Evolutionary conservation across 2,888 invertebrate genomes (phyloP).

Genomic region (Orthosia gracilis): DNA sequence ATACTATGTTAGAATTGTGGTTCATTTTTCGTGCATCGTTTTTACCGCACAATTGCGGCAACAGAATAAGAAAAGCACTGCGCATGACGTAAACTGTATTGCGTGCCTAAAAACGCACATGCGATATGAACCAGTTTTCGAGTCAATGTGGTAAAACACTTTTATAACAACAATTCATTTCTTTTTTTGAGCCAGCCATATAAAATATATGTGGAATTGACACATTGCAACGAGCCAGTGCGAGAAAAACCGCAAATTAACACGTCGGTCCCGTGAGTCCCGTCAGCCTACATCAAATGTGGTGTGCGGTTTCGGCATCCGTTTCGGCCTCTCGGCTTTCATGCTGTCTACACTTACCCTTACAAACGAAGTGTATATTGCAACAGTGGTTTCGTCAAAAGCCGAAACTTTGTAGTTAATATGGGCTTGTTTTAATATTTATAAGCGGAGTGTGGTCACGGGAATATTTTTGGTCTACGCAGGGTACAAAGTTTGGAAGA

Average conservation of each 20-base stretch:
- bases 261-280: conserved; percentile 23
- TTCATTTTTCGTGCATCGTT: too few relatives aligned
- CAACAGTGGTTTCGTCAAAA: conserved; percentile 57
- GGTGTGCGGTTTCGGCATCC: conserved; percentile 38
- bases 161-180: too few relatives aligned
- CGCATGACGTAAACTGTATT: too few relatives aligned
- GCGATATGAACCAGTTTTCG: too few relatives aligned
- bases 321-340: conserved; percentile 20
- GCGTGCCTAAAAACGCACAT: too few relatives aligned
- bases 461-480: conserved; percentile 26
- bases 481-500: conserved; percentile 14
- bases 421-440: conserved; percentile 59
- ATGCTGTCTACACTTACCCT: conserved; percentile 26
- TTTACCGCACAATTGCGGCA: too few relatives aligned
- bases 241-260: conserved; percentile 40
- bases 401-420: conserved; percentile 62
- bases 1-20: too few relatives aligned
- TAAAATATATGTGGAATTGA: background rate
- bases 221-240: background rate
- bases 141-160: too few relatives aligned
- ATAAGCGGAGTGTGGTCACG: conserved; percentile 49
- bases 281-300: conserved; percentile 25
- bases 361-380: conserved; percentile 51
- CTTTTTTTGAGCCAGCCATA: too few relatives aligned
- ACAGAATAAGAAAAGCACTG: too few relatives aligned